Evolutionary conservation across 2,113 vertebrate species (phyloP).

Genomic region (Esox niger): DNA sequence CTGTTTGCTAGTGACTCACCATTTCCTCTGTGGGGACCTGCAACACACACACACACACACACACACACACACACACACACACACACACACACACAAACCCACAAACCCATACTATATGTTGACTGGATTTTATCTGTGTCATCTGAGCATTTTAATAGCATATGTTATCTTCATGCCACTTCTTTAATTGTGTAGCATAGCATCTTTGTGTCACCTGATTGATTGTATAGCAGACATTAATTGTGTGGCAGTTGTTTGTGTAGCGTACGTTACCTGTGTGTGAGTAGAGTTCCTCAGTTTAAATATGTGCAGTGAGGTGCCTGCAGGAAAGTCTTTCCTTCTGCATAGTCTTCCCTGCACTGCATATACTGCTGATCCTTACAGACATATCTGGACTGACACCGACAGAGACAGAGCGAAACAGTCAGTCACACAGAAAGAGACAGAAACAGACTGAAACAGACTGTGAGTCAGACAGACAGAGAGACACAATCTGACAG

Average conservation of each 20-base stretch:
- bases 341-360: constrained; percentile 27
- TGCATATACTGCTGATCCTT: not conserved
- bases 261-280: constrained; percentile 6
- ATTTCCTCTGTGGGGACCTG: constrained; percentile 38
- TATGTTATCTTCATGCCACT: too few relatives aligned
- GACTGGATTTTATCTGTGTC: not conserved
- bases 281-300: constrained; percentile 39
- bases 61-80: constrained; percentile 8
- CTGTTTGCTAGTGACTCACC: constrained; percentile 57
- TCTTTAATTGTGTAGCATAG: too few relatives aligned
- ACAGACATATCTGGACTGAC: not conserved
- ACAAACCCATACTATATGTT: not conserved
- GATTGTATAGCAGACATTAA: not conserved
- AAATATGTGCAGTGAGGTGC: constrained; percentile 38
- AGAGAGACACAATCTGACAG: too few relatives aligned
- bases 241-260: constrained; percentile 42
- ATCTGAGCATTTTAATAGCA: too few relatives aligned
- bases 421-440: constrained; percentile 28
- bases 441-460: constrained; percentile 28
- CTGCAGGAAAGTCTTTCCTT: constrained; percentile 49
- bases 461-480: constrained; percentile 15
- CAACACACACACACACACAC: constrained; percentile 52
- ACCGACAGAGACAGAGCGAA: constrained; percentile 22
- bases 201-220: constrained; percentile 49
- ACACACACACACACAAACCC: constrained; percentile 55